These are phyloP conservation scores for Petrocephalus schoutedeni DNA, from an alignment of 2,797 vertebrate genomes.

Conservation along the genomic window DNA sequence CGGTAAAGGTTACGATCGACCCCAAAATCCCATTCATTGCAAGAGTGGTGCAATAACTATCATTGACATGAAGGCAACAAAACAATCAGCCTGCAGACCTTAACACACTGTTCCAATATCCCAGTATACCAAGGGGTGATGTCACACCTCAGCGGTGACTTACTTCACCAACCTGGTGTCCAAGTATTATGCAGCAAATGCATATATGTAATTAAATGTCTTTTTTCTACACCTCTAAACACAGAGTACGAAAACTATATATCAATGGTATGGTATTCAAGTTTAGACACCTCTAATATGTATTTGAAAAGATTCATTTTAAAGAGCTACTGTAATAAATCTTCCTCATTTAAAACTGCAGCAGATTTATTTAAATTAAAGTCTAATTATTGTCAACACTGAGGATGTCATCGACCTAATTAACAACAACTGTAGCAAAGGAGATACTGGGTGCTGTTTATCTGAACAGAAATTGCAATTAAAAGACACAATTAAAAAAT, in stretches of 20 bases:
- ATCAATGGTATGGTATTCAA: constrained; percentile 36
- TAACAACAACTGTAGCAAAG: constrained; percentile 21
- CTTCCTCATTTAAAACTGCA: constrained; percentile 24
- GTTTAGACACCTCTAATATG: not conserved
- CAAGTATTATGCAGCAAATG: not conserved
- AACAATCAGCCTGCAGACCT: not conserved
- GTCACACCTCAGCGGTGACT: not conserved
- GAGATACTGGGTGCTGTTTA: not conserved
- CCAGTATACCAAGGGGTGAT: not conserved
- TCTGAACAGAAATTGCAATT: constrained; percentile 2
- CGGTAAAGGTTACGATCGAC: constrained; percentile 70
- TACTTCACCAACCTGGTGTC: not conserved
- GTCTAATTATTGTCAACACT: constrained; percentile 27
- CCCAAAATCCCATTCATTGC: constrained; percentile 71
- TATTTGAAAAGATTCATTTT: not conserved
- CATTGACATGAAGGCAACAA: constrained; percentile 35
- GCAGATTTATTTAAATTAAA: constrained; percentile 34
- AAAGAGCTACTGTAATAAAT: not conserved
- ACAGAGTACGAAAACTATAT: not conserved
- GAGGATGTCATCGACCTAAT: constrained; percentile 19
- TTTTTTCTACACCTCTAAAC: not conserved
- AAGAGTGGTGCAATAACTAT: constrained; percentile 75
- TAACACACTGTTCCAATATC: not conserved
- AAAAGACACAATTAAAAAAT: constrained; percentile 14
- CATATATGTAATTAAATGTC: not conserved